Conservation (phyloP, 2,888 invertebrate genomes). For the Agriopis marginaria region DNA sequence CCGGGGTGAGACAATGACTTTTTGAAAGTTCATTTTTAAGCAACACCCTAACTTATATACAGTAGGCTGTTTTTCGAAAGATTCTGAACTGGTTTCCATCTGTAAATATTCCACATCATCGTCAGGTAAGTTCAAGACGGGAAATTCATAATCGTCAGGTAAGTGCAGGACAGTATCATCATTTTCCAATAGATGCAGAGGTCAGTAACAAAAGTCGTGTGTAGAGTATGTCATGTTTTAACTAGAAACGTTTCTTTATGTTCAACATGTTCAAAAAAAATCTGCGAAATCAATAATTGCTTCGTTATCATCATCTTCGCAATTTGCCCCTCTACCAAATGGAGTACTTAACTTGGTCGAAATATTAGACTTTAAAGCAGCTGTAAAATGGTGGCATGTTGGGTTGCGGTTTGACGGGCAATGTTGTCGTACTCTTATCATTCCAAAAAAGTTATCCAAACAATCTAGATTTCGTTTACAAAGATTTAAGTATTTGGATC, state of each 20-base stretch:
- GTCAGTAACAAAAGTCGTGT: neutral
- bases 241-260: neutral
- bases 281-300: slow-evolving; percentile 24
- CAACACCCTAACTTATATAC: too few relatives aligned
- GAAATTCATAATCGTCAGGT: slow-evolving; percentile 19
- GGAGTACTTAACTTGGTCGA: neutral
- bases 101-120: slow-evolving; percentile 21
- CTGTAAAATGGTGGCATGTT: slow-evolving; percentile 2
- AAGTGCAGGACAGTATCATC: slow-evolving; percentile 1
- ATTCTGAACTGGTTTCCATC: neutral
- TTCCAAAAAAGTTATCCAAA: slow-evolving; percentile 7
- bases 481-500: neutral
- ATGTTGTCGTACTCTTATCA: slow-evolving; percentile 3
- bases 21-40: too few relatives aligned
- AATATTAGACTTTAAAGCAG: slow-evolving; percentile 1
- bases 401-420: slow-evolving; percentile 5
- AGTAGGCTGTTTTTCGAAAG: neutral
- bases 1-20: too few relatives aligned
- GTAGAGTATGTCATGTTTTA: neutral
- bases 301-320: slow-evolving; percentile 22
- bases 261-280: slow-evolving; percentile 8
- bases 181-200: neutral
- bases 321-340: slow-evolving; percentile 10
- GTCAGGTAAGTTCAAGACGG: slow-evolving; percentile 9
- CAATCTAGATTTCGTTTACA: neutral